Evolutionary conservation across 2,888 invertebrate genomes (phyloP).

Genomic region (Ernsta delagoae): DNA sequence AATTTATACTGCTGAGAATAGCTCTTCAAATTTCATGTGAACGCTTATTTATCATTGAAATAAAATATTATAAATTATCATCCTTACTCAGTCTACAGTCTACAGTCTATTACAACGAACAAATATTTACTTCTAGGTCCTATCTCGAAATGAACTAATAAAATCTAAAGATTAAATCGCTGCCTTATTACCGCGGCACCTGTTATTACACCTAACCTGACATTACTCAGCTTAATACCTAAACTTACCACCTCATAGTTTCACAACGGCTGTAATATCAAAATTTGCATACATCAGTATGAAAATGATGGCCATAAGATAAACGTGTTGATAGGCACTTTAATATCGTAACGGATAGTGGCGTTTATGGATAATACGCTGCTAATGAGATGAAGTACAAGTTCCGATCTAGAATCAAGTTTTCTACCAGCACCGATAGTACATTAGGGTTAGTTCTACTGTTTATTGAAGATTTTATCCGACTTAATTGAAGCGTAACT

Average conservation of each 20-base stretch:
- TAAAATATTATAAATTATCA: no score
- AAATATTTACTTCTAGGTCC: not conserved
- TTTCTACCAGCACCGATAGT: constrained; percentile 16
- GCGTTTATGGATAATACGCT: constrained; percentile 7
- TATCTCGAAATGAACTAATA: not conserved
- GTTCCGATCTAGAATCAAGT: constrained; percentile 11
- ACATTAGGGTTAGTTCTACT: constrained; percentile 1
- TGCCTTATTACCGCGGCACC: not conserved
- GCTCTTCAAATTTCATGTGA: no score
- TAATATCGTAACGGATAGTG: constrained; percentile 30
- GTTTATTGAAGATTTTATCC: constrained; percentile 36
- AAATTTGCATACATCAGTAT: constrained; percentile 33
- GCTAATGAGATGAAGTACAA: constrained; percentile 31
- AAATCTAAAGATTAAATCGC: constrained; percentile 8
- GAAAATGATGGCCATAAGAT: constrained; percentile 21
- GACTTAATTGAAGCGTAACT: constrained; percentile 31
- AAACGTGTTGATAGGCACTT: constrained; percentile 7
- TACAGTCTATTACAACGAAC: not conserved
- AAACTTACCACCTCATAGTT: constrained; percentile 9
- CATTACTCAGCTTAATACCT: not conserved
- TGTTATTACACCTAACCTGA: constrained; percentile 8
- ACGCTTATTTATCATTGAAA: no score
- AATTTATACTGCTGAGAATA: no score
- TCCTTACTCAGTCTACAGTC: no score
- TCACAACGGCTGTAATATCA: constrained; percentile 20